Percentiles rank a stretch among this genome's conserved stretches.
Conservation (phyloP, 2,113 vertebrate genomes). For the Thalassarche chlororhynchos region DNA sequence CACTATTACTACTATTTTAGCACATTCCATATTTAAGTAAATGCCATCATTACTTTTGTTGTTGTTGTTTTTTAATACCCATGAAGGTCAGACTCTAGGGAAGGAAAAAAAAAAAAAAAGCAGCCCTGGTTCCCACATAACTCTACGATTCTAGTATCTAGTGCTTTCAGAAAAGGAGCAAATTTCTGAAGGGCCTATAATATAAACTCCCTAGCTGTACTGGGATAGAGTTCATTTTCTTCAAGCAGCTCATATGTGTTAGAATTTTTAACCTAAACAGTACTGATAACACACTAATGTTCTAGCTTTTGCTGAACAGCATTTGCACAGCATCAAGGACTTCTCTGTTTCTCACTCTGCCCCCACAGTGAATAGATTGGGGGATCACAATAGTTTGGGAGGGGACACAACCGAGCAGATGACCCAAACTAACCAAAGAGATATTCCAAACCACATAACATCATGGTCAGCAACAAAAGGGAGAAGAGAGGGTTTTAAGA, state of each 20-base stretch:
- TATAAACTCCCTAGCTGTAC: background rate
- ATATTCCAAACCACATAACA: background rate
- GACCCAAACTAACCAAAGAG: background rate
- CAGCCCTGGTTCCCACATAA: background rate
- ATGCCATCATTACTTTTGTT: background rate
- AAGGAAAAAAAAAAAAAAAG: no score
- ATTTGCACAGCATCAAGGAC: background rate
- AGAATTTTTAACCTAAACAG: background rate
- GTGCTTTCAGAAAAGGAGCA: background rate
- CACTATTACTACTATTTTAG: background rate
- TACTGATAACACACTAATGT: background rate
- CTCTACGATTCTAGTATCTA: background rate
- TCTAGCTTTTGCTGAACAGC: background rate
- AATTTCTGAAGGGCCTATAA: background rate
- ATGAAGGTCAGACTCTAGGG: background rate
- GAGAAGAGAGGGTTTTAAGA: background rate
- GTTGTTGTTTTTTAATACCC: background rate
- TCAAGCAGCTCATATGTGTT: background rate
- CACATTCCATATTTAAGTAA: background rate
- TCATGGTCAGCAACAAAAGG: background rate
- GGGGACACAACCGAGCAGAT: background rate
- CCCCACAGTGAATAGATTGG: background rate
- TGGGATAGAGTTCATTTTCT: background rate
- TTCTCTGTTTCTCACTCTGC: background rate
- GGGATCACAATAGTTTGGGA: fast-evolving